A percentile compares a stretch with the other conserved stretches of the same genome.
Evolutionary conservation across 2,888 invertebrate genomes (phyloP).

Genomic region (Ochropleura plecta): DNA sequence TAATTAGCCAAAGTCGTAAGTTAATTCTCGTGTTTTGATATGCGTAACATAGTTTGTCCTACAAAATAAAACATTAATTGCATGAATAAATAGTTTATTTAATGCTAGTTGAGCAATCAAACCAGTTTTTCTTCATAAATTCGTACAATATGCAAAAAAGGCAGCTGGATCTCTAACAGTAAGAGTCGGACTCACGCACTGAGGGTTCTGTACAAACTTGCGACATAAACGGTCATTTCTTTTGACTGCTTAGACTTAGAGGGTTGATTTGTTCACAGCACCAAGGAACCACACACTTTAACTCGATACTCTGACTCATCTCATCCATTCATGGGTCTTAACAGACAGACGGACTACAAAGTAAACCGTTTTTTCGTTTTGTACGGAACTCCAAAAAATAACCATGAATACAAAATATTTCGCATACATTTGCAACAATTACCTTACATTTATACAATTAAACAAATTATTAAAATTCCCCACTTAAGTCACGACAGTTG

Average conservation of each 20-base stretch:
- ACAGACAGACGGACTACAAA: too few species aligned
- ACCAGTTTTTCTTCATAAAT: slow-evolving; percentile 42
- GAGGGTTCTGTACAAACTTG: too few species aligned
- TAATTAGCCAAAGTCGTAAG: slow-evolving; percentile 46
- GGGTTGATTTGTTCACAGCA: too few species aligned
- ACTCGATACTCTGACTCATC: too few species aligned
- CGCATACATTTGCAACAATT: slow-evolving; percentile 51
- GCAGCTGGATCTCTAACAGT: slow-evolving; percentile 30
- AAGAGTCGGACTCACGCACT: background rate
- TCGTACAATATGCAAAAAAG: slow-evolving; percentile 36
- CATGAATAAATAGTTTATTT: slow-evolving; percentile 21
- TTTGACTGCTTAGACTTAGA: too few species aligned
- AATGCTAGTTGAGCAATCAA: background rate
- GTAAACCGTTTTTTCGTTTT: too few species aligned
- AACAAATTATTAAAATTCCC: slow-evolving; percentile 67
- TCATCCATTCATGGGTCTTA: too few species aligned
- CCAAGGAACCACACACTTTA: too few species aligned
- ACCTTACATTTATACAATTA: slow-evolving; percentile 60
- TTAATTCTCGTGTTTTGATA: slow-evolving; percentile 48
- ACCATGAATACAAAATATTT: slow-evolving; percentile 38
- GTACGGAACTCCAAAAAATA: slow-evolving; percentile 19
- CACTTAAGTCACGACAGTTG: slow-evolving; percentile 63
- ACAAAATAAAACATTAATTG: slow-evolving; percentile 46
- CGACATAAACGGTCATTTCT: too few species aligned
- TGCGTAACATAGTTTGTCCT: slow-evolving; percentile 25